Percentiles rank a stretch among this genome's conserved stretches.
phyloP scores from a whole-genome alignment of 2,113 vertebrate species.

The Sebastes schlegelii region DNA sequence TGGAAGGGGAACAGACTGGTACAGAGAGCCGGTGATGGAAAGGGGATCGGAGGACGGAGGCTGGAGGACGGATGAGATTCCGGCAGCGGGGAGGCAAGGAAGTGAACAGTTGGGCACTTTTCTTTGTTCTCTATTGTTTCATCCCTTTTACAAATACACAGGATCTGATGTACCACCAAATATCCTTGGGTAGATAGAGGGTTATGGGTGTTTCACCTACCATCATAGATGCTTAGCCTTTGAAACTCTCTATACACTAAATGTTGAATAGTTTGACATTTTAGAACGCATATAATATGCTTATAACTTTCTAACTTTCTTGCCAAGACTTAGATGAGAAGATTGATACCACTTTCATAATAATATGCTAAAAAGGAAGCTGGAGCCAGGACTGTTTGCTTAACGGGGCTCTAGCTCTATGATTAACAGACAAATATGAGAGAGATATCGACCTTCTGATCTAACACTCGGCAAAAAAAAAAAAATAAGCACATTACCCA shows the following conservation, averaged over 20 bases:
- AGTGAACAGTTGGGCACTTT: slow-evolving; percentile 22
- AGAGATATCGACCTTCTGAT: too few species aligned
- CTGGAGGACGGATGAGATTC: slow-evolving; percentile 61
- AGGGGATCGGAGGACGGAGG: slow-evolving; percentile 57
- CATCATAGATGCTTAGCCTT: neutral
- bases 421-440: too few species aligned
- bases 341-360: neutral
- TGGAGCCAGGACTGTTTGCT: neutral
- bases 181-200: neutral
- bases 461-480: too few species aligned
- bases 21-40: slow-evolving; percentile 69
- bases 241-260: neutral
- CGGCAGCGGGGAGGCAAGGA: slow-evolving; percentile 24
- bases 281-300: neutral
- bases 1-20: slow-evolving; percentile 63
- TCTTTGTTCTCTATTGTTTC: slow-evolving; percentile 37
- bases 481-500: too few species aligned
- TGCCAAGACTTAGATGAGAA: neutral
- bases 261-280: neutral
- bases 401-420: too few species aligned
- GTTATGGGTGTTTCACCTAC: neutral
- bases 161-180: slow-evolving; percentile 24
- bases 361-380: neutral
- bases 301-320: neutral
- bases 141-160: slow-evolving; percentile 39